phyloP scores from a whole-genome alignment of 2,888 invertebrate genomes.

The Drosophila lutescens region DNA sequence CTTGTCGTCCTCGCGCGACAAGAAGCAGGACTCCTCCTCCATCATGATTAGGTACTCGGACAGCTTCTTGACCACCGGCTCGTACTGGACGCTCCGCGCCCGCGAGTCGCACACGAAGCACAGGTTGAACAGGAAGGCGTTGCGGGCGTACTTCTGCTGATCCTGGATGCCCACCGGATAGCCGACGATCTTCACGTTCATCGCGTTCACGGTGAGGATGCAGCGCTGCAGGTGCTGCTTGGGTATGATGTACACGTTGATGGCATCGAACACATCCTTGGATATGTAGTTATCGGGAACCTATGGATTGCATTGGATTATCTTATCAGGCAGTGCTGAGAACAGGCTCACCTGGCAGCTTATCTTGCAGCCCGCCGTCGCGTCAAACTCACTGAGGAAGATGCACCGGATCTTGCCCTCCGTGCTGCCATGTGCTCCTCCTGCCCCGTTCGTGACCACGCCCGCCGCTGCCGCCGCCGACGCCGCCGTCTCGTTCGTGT shows the following conservation, averaged over 20 bases:
- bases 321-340: neutral
- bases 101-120: slow-evolving; percentile 97
- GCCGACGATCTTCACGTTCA: slow-evolving; percentile 94
- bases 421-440: slow-evolving; percentile 86
- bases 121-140: slow-evolving; percentile 97
- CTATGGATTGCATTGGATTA: slow-evolving; percentile 82
- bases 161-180: slow-evolving; percentile 96
- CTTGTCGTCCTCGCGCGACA: slow-evolving; percentile 88
- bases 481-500: slow-evolving; percentile 50
- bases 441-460: slow-evolving; percentile 9
- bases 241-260: slow-evolving; percentile 97
- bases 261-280: slow-evolving; percentile 96
- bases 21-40: slow-evolving; percentile 93
- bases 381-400: slow-evolving; percentile 91
- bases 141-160: slow-evolving; percentile 94
- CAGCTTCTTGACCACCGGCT: slow-evolving; percentile 96
- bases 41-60: slow-evolving; percentile 95
- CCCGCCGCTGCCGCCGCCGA: slow-evolving; percentile 7
- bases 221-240: slow-evolving; percentile 95
- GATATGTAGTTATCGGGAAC: slow-evolving; percentile 95
- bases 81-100: slow-evolving; percentile 95
- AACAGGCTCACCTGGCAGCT: slow-evolving; percentile 89
- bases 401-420: slow-evolving; percentile 93
- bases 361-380: slow-evolving; percentile 92
- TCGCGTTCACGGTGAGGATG: slow-evolving; percentile 93